phyloP scores from a whole-genome alignment of 2,113 vertebrate species.

The Capreolus pygargus region DNA sequence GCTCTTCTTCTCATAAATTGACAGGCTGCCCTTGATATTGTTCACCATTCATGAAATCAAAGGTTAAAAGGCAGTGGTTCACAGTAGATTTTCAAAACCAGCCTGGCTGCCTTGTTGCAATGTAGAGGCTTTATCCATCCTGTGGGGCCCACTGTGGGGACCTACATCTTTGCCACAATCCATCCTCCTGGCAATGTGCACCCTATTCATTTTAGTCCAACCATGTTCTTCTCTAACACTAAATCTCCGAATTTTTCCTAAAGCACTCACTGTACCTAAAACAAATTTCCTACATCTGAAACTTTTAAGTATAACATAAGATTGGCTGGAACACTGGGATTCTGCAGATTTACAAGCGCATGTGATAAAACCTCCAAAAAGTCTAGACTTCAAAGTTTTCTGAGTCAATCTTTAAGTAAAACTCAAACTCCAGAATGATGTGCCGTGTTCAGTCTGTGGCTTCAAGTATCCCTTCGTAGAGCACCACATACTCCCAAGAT shows the following conservation, averaged over 20 bases:
- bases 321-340: not conserved
- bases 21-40: not conserved
- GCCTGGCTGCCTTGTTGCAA: not conserved
- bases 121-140: not conserved
- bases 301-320: not conserved
- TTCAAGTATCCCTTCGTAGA: not conserved
- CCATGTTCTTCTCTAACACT: not conserved
- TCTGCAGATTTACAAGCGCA: not conserved
- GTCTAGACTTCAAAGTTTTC: not conserved
- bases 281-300: not conserved
- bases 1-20: not conserved
- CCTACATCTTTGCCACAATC: not conserved
- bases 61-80: not conserved
- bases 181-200: not conserved
- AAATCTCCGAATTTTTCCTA: not conserved
- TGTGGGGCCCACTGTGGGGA: not conserved
- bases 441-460: not conserved
- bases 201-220: not conserved
- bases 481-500: not conserved
- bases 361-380: not conserved
- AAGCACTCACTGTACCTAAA: not conserved
- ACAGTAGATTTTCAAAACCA: not conserved
- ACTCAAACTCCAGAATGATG: not conserved
- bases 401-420: not conserved
- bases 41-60: not conserved